Conservation (phyloP, 2,888 invertebrate species). For the Camptogramma bilineatum region DNA sequence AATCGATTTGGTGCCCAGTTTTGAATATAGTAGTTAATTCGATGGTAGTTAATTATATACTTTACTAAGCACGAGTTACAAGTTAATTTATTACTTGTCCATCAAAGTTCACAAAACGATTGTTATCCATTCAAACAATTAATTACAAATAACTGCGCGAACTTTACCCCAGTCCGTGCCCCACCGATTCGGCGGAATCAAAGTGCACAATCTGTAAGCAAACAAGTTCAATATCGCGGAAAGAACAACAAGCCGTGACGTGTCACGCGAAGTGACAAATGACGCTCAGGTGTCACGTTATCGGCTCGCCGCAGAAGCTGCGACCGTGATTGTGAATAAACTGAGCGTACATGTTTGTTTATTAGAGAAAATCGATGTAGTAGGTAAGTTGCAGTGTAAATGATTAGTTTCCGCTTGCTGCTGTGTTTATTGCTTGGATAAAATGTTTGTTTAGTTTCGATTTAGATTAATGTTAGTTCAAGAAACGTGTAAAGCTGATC, state of each 20-base stretch:
- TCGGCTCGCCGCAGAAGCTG: constrained; percentile 52
- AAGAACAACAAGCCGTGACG: constrained; percentile 53
- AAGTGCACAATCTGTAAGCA: constrained; percentile 59
- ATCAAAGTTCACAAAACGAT: neutral
- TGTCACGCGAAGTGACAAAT: constrained; percentile 71
- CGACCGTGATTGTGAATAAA: constrained; percentile 39
- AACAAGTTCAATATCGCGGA: constrained; percentile 65
- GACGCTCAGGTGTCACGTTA: constrained; percentile 77
- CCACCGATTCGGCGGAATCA: constrained; percentile 61
- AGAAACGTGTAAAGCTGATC: no score
- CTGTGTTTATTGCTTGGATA: no score
- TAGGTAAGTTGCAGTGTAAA: neutral
- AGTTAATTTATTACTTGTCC: neutral
- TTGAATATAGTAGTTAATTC: no score
- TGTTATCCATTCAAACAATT: constrained; percentile 17
- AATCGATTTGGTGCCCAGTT: no score
- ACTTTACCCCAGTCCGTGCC: constrained; percentile 39
- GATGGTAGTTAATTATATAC: no score
- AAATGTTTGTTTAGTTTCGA: no score
- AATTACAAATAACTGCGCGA: constrained; percentile 23
- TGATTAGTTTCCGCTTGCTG: neutral
- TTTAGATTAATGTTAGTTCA: no score
- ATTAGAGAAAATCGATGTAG: neutral
- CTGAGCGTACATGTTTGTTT: constrained; percentile 5
- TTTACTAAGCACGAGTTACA: neutral